Evolutionary conservation across 2,113 vertebrate species (phyloP).

Genomic region (Scopus umbretta): DNA sequence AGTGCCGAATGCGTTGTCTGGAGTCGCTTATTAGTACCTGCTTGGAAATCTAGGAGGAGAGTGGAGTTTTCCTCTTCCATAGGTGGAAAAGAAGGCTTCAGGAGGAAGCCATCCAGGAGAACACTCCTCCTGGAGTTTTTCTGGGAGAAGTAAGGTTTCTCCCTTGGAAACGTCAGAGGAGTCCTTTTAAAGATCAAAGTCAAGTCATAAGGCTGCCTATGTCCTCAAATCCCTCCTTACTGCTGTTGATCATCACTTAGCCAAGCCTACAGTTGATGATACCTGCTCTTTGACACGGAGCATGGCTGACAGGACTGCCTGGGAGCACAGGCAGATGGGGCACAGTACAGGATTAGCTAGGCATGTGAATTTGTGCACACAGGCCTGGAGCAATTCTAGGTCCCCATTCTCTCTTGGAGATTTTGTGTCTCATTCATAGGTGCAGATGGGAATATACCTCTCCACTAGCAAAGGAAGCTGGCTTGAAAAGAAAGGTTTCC

Average conservation of each 20-base stretch:
- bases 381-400: neutral
- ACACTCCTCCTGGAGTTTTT: neutral
- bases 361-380: neutral
- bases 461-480: neutral
- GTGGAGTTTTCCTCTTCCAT: neutral
- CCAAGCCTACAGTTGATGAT: rapidly evolving
- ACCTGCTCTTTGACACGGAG: neutral
- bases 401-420: neutral
- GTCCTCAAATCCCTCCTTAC: neutral
- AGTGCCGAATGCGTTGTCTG: neutral
- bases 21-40: neutral
- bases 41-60: neutral
- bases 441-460: neutral
- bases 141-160: neutral
- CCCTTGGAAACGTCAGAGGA: neutral
- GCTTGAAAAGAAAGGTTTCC: neutral
- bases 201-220: neutral
- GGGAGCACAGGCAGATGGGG: neutral
- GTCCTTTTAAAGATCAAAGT: neutral
- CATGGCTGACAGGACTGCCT: neutral
- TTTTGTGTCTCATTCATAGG: neutral
- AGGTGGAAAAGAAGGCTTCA: neutral
- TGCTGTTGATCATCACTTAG: rapidly evolving
- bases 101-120: neutral
- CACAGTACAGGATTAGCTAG: neutral